Base-by-base conservation (phyloP, 2,113 vertebrate genomes). In the Meriones unguiculatus region DNA sequence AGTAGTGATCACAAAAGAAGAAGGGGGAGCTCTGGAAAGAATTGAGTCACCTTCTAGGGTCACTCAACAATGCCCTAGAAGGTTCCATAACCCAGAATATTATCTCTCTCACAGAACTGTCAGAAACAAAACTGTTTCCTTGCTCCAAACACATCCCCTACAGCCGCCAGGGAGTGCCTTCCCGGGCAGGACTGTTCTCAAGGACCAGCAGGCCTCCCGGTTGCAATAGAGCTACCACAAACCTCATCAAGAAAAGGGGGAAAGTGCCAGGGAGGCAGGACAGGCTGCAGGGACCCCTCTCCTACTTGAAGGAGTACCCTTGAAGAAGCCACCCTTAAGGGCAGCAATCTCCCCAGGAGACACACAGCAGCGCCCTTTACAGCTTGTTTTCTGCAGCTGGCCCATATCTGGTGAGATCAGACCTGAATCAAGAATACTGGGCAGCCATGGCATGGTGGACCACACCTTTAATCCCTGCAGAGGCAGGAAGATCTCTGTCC, bases 321-420 rank as follows among this genome's bases (percentile, higher is more conserved):
- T 35, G 81, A 78, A 89, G 90, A 25, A 65, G 22, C 81, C 30
- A 32, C 76, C 28, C 7, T 50, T 78, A 54, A 82, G 69, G 67
- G 90, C 89, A 88, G 20, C 76, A 75, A 50, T 57, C 69, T 65
- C 59, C 69, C 92, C 91, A 70, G n/a, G 18, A 84, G 84, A 95
- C 50, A 81, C 90, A 70, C 64, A 18, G 35, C 64, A 80, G 62
- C 41, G 41, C 41, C 22, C 30, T 75, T 82, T 28, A 2, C 73
- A 67, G 94, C 67, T 90, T 94, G 84, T 76, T 93, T 94, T 52
- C 82, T 78, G 91, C 22, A 87, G 52, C 4, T 62, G 69, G 73
- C 50, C 73, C 9, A 0, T 69, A 41, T 52, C 87, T 94, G 80
- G 62, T 82, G 78, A 97, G 96, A 94, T 89, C 30, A 76, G 82